Conservation (phyloP, 2,797 vertebrate genomes). For the Sebastes matsubarae region DNA sequence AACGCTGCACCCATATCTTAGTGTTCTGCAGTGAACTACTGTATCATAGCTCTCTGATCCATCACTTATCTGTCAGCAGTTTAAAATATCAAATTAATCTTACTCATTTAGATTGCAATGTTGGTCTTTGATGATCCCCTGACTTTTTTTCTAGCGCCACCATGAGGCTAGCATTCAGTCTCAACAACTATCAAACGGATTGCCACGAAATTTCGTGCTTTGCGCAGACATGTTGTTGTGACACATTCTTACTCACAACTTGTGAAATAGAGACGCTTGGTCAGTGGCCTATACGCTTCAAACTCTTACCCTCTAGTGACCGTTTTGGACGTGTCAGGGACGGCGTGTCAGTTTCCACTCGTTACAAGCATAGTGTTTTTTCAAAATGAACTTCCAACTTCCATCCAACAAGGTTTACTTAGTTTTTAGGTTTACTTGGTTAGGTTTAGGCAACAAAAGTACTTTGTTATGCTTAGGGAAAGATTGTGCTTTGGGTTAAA, state of each 20-base stretch:
- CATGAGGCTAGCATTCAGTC: neutral
- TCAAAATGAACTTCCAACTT: neutral
- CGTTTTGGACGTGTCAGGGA: neutral
- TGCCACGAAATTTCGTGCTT: neutral
- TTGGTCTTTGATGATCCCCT: neutral
- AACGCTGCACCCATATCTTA: neutral
- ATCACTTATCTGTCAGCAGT: neutral
- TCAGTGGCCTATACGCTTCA: neutral
- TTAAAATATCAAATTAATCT: neutral
- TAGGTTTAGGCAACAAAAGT: neutral
- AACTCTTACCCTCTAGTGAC: neutral
- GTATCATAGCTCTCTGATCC: neutral
- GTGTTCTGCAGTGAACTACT: neutral
- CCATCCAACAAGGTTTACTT: neutral
- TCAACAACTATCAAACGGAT: neutral
- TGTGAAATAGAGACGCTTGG: neutral
- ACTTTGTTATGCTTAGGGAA: neutral
- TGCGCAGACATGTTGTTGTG: neutral
- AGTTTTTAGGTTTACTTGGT: neutral
- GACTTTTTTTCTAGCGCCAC: neutral
- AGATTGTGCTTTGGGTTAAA: neutral
- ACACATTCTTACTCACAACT: neutral
- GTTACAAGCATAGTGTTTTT: neutral
- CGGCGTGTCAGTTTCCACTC: neutral
- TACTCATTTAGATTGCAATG: neutral